Evolutionary conservation across 53 echinoderm and acorn worm genomes (phyloP).

Genomic region (Paelopatides confundens): DNA sequence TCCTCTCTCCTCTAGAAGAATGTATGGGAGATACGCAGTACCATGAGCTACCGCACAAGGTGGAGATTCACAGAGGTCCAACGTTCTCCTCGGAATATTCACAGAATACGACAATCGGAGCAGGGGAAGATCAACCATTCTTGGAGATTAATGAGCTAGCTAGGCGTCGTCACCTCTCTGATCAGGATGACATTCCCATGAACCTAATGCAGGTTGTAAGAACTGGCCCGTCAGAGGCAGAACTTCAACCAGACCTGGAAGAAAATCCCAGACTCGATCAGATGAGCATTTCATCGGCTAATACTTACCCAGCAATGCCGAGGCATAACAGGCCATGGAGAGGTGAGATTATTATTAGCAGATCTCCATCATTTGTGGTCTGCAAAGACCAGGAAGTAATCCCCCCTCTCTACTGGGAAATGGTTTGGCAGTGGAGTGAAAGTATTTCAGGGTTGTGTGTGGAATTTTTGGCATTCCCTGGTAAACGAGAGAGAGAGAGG

Average conservation of each 20-base stretch:
- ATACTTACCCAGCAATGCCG: slow-evolving; percentile 22
- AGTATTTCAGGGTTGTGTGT: no score
- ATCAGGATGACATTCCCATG: slow-evolving; percentile 39
- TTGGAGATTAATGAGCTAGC: slow-evolving; percentile 8
- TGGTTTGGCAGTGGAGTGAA: no score
- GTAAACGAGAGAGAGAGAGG: no score
- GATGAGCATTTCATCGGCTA: slow-evolving; percentile 32
- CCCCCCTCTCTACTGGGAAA: no score
- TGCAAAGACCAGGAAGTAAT: no score
- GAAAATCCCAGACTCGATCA: slow-evolving; percentile 8
- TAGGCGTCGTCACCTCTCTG: slow-evolving; percentile 10
- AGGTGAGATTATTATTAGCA: slow-evolving; percentile 6
- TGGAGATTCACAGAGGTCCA: slow-evolving; percentile 9
- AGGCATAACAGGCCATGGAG: not conserved
- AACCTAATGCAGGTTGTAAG: not conserved
- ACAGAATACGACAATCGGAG: not conserved
- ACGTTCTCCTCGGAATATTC: slow-evolving; percentile 5
- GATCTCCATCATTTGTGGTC: no score
- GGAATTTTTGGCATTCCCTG: no score
- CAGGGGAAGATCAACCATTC: slow-evolving; percentile 34
- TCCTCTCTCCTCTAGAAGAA: slow-evolving; percentile 10
- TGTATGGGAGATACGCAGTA: slow-evolving; percentile 11
- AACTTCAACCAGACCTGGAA: not conserved
- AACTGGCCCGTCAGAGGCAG: slow-evolving; percentile 11
- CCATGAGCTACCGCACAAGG: slow-evolving; percentile 7